Percentiles rank a stretch among this genome's conserved stretches.
phyloP scores from a whole-genome alignment of 2,113 vertebrate species.

The Glareola pratincola region DNA sequence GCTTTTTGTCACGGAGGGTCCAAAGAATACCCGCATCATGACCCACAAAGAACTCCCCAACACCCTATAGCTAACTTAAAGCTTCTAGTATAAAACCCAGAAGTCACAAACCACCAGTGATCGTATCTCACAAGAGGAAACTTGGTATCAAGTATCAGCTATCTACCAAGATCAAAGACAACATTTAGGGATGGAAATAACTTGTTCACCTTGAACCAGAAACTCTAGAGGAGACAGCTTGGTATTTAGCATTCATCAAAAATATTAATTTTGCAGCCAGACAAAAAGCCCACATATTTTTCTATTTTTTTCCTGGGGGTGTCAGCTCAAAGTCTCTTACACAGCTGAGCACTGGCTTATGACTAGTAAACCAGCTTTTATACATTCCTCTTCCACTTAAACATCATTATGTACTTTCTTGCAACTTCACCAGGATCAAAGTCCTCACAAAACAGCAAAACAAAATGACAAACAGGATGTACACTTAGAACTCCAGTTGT shows the following conservation, averaged over 20 bases:
- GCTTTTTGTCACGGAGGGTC: neutral
- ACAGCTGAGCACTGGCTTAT: neutral
- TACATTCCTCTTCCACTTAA: conserved; percentile 27
- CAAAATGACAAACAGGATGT: conserved; percentile 23
- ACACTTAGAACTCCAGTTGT: neutral
- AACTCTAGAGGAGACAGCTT: neutral
- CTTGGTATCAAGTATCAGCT: neutral
- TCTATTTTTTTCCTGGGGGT: neutral
- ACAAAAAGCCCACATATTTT: conserved; percentile 12
- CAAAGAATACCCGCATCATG: neutral
- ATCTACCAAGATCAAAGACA: neutral
- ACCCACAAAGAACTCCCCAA: neutral
- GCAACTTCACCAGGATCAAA: conserved; percentile 18
- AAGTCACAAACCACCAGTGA: neutral
- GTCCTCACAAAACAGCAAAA: neutral
- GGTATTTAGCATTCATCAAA: neutral
- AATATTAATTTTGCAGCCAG: neutral
- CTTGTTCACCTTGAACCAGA: neutral
- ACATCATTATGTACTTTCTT: neutral
- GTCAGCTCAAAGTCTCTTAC: neutral
- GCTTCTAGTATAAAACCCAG: neutral
- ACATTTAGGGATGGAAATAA: neutral
- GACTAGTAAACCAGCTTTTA: conserved; percentile 9
- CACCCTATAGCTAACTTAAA: neutral
- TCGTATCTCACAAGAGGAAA: neutral